Evolutionary conservation across 2,113 vertebrate genomes (phyloP).

Genomic region (Campylomormyrus tamandua): DNA sequence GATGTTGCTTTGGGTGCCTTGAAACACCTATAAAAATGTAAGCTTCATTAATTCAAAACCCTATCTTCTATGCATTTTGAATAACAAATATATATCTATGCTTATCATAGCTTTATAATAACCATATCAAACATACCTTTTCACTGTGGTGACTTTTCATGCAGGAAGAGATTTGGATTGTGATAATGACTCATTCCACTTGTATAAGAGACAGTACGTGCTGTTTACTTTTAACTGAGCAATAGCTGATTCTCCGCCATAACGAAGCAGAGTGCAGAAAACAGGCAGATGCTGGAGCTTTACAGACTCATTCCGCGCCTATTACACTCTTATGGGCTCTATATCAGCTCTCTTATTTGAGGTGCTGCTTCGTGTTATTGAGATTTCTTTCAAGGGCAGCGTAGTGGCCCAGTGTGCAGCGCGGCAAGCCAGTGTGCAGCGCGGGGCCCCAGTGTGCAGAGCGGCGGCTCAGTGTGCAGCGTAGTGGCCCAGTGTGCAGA

Average conservation of each 20-base stretch:
- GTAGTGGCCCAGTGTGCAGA: neutral
- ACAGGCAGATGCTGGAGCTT: neutral
- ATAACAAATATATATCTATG: too few species aligned
- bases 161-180: neutral
- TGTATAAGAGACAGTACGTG: neutral
- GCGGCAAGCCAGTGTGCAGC: too few species aligned
- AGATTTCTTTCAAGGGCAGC: neutral
- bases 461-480: too few species aligned
- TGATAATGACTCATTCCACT: neutral
- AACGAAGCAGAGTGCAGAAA: neutral
- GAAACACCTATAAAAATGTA: too few species aligned
- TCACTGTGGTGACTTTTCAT: neutral
- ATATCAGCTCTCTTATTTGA: neutral
- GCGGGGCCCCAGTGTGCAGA: too few species aligned
- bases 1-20: too few species aligned
- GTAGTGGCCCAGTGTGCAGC: neutral
- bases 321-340: neutral
- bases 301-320: neutral
- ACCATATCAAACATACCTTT: too few species aligned
- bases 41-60: too few species aligned
- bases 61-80: too few species aligned
- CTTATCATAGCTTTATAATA: too few species aligned
- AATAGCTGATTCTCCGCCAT: neutral
- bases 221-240: neutral
- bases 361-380: neutral